These are phyloP conservation scores for Neodon shergylaensis DNA, from an alignment of 2,113 vertebrate genomes.

Conservation along the genomic window DNA sequence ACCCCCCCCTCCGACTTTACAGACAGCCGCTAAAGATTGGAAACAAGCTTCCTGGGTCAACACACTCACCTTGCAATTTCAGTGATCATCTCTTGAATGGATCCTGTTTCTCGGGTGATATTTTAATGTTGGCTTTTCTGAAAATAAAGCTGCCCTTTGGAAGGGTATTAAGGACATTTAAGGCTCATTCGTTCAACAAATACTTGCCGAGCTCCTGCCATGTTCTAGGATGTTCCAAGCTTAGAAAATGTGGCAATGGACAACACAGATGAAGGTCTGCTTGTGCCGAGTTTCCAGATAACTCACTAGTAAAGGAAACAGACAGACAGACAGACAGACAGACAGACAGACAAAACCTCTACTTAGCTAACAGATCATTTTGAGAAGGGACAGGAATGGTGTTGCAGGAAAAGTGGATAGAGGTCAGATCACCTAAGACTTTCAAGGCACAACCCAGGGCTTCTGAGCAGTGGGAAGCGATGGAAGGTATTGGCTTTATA, in stretches of 20 bases:
- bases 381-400: not conserved
- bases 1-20: not conserved
- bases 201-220: not conserved
- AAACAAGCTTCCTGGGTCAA: not conserved
- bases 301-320: not conserved
- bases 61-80: constrained; percentile 10
- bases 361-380: not conserved
- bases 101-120: constrained; percentile 3
- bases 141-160: constrained; percentile 39
- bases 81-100: constrained; percentile 26
- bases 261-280: not conserved
- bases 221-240: not conserved
- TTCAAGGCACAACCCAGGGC: not conserved
- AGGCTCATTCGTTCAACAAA: not conserved
- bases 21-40: not conserved
- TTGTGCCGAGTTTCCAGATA: not conserved
- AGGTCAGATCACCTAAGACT: not conserved
- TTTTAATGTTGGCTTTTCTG: constrained; percentile 48
- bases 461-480: not conserved
- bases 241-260: not conserved
- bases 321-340: too few species aligned
- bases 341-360: too few species aligned
- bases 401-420: not conserved
- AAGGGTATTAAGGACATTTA: constrained; percentile 14
- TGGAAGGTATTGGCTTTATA: not conserved